phyloP scores from a whole-genome alignment of 1,140 invertebrate species.

The Papilio polyxenes region DNA sequence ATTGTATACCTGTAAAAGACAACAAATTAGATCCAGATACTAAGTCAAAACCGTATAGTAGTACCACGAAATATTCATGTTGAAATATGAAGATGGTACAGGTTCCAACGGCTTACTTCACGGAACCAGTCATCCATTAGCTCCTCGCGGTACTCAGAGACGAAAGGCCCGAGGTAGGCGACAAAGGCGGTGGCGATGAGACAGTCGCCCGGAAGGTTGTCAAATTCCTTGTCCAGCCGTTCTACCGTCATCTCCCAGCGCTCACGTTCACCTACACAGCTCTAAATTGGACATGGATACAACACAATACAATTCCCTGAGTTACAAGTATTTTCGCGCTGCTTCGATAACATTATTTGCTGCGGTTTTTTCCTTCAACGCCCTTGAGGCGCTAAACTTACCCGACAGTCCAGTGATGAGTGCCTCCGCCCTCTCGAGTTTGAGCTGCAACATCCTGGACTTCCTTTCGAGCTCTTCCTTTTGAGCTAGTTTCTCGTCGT shows the following conservation, averaged over 20 bases:
- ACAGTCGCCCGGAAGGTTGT: conserved; percentile 87
- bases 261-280: conserved; percentile 84
- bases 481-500: conserved; percentile 87
- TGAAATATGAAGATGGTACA: too few species aligned
- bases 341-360: neutral
- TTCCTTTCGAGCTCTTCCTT: conserved; percentile 90
- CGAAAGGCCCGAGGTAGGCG: conserved; percentile 92
- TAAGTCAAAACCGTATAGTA: too few species aligned
- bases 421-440: conserved; percentile 71
- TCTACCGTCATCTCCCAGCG: conserved; percentile 90
- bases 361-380: neutral
- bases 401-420: conserved; percentile 72
- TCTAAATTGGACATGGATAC: neutral
- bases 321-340: neutral
- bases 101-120: conserved; percentile 76
- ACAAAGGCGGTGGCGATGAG: conserved; percentile 90
- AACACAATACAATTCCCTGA: neutral
- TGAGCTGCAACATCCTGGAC: conserved; percentile 75
- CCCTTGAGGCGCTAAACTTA: conserved; percentile 43
- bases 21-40: too few species aligned
- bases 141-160: conserved; percentile 88
- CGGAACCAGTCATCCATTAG: conserved; percentile 84
- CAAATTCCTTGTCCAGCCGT: conserved; percentile 82
- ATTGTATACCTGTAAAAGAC: conserved; percentile 67
- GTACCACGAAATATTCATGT: neutral